A percentile compares a stretch with the other conserved stretches of the same genome.
These are phyloP conservation scores for Amphiura filiformis DNA, from an alignment of 35 echinoderm and acorn worm species.

Conservation along the genomic window DNA sequence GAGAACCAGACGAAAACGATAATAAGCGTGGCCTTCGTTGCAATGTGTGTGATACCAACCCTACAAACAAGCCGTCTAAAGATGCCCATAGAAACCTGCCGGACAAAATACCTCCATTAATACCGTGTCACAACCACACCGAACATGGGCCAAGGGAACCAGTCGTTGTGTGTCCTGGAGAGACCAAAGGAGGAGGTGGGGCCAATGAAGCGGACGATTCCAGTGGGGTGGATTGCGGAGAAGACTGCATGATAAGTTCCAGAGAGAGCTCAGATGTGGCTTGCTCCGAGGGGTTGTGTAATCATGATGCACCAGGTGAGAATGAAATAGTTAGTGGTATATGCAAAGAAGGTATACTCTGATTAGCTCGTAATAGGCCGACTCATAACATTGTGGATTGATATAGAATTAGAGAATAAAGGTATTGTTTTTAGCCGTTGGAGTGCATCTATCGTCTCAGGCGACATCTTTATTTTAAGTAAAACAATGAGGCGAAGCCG, in stretches of 20 bases:
- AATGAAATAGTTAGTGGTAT: slow-evolving; percentile 4
- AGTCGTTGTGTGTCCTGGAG: not conserved
- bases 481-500: too few relatives aligned
- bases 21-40: not conserved
- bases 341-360: not conserved
- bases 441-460: too few relatives aligned
- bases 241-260: slow-evolving; percentile 60
- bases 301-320: slow-evolving; percentile 27
- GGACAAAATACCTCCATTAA: not conserved
- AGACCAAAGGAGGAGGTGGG: too few relatives aligned
- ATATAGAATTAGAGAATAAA: too few relatives aligned
- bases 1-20: slow-evolving; percentile 25
- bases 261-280: slow-evolving; percentile 70
- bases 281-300: slow-evolving; percentile 67
- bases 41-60: slow-evolving; percentile 25
- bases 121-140: not conserved
- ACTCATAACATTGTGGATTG: too few relatives aligned
- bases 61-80: not conserved
- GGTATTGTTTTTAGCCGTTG: too few relatives aligned
- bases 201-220: slow-evolving; percentile 48
- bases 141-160: not conserved
- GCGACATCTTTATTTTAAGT: too few relatives aligned
- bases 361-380: not conserved
- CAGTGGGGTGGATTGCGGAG: slow-evolving; percentile 68
- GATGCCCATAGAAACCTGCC: not conserved